Percentiles rank a stretch among this genome's conserved stretches.
phyloP scores from a whole-genome alignment of 2,797 vertebrate species.

The Neosalanx taihuensis region DNA sequence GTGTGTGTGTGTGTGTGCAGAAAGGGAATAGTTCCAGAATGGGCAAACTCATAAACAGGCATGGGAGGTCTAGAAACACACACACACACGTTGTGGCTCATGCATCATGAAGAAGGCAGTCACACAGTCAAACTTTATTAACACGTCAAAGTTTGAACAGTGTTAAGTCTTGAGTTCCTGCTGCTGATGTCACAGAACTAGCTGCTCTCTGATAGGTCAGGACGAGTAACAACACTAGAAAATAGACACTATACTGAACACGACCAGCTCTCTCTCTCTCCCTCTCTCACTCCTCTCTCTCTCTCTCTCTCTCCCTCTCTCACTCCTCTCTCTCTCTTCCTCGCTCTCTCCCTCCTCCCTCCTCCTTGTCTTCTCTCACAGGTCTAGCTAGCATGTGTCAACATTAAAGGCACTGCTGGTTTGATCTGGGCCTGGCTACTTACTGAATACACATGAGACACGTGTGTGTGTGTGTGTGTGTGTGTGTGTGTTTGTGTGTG shows the following conservation, averaged over 20 bases:
- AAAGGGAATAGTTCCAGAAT: neutral
- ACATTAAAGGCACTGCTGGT: constrained; percentile 51
- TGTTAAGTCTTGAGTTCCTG: no score
- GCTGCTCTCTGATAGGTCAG: no score
- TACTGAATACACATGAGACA: constrained; percentile 32
- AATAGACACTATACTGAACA: no score
- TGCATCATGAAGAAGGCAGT: no score
- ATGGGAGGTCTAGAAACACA: neutral
- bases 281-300: neutral
- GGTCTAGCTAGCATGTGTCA: constrained; percentile 54
- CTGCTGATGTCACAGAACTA: no score
- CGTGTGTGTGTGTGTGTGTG: constrained; percentile 15
- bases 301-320: neutral
- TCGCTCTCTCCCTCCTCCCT: no score
- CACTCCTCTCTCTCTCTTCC: no score
- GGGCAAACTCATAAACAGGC: neutral
- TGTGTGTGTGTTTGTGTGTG: constrained; percentile 31
- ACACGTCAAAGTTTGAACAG: no score
- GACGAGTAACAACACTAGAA: no score
- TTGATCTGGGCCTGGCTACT: constrained; percentile 49
- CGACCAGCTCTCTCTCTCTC: neutral
- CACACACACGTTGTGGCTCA: neutral
- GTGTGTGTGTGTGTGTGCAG: neutral
- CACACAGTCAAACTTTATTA: no score
- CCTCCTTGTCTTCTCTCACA: no score